Base-by-base conservation (phyloP, 2,797 vertebrate species). In the Acomys russatus region DNA sequence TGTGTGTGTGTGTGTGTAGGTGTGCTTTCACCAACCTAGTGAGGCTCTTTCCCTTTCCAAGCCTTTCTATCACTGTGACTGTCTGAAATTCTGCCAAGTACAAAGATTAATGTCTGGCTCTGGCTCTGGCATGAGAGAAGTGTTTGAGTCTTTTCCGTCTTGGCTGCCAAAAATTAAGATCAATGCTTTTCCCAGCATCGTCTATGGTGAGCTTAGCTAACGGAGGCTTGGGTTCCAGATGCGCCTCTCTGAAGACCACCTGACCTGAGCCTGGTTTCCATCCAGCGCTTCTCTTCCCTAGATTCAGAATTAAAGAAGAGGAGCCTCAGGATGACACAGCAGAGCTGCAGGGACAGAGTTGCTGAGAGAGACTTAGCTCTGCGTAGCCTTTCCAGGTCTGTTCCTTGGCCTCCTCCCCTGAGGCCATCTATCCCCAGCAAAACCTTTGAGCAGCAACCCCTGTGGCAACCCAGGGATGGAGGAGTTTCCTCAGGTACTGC, bases 71-170 rank as follows among this genome's bases (percentile, higher is more conserved):
- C 87, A 94, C 90, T 97, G 93, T 96, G 94, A 90, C 76, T 94
- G 79, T 86, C 94, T 96, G 71, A 91, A 95, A 88, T 94, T 94
- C 92, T 97, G 82, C 84, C 82, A 97, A 87, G 83, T 88, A 76
- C 44, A 94, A 84, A 97, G 91, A 91, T 80, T 64, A 91, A 38
- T 84, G 44, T 78, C 79, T 88, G 87, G 63, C 77, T 96, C 63
- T 95, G 94, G 71, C n/a, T n/a, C n/a, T n/a, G n/a, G 38, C 88
- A 51, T 38, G 61, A 95, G 79, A 92, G 44, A 84, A 95, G 90
- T 89, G 54, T 86, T 92, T 91, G 7, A 79, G 49, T 94, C 77
- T 92, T 93, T 77, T 94, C 76, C 70, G 1, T 77, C 89, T 93
- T 91, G 87, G 92, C 80, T 88, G 38, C 88, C 33, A 12, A 61